Percentiles rank a stretch among this genome's conserved stretches.
Evolutionary conservation across 2,888 invertebrate genomes (phyloP).

Genomic region (Trichogramma dendrolimi): DNA sequence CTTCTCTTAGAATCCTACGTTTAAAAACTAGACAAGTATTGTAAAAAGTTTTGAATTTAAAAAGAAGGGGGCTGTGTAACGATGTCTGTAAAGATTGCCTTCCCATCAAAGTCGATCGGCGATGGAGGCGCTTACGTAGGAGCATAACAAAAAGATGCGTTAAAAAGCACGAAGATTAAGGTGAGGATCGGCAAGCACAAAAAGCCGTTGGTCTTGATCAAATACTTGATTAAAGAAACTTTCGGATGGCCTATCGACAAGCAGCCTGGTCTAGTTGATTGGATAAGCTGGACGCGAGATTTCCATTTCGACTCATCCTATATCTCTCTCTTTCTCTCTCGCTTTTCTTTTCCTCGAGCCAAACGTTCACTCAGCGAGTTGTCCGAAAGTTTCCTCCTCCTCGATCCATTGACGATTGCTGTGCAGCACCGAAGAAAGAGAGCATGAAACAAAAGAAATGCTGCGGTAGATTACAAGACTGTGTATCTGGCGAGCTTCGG

Average conservation of each 20-base stretch:
- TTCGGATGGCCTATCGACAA: constrained; percentile 39
- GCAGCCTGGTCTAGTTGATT: constrained; percentile 33
- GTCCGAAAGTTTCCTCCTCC: constrained; percentile 9
- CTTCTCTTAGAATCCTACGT: too few relatives aligned
- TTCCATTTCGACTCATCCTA: constrained; percentile 17
- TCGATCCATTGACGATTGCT: too few relatives aligned
- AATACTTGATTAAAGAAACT: constrained; percentile 48
- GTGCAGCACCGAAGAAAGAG: too few relatives aligned
- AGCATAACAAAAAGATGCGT: constrained; percentile 10
- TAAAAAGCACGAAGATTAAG: constrained; percentile 12
- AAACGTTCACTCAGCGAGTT: constrained; percentile 10
- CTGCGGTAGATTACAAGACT: too few relatives aligned
- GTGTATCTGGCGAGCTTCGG: too few relatives aligned
- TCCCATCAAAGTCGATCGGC: neutral
- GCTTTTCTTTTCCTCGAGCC: constrained; percentile 15
- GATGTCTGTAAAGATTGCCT: constrained; percentile 1
- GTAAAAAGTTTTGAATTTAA: too few relatives aligned
- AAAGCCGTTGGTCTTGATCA: constrained; percentile 41
- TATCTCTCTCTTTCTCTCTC: constrained; percentile 7
- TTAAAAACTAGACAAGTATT: too few relatives aligned
- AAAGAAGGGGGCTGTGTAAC: neutral
- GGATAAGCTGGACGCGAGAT: constrained; percentile 35
- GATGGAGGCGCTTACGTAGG: neutral
- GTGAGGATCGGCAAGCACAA: neutral
- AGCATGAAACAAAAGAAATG: neutral